These are phyloP conservation scores for Sminthurinus aureus DNA, from an alignment of 2,888 invertebrate genomes.

Conservation along the genomic window DNA sequence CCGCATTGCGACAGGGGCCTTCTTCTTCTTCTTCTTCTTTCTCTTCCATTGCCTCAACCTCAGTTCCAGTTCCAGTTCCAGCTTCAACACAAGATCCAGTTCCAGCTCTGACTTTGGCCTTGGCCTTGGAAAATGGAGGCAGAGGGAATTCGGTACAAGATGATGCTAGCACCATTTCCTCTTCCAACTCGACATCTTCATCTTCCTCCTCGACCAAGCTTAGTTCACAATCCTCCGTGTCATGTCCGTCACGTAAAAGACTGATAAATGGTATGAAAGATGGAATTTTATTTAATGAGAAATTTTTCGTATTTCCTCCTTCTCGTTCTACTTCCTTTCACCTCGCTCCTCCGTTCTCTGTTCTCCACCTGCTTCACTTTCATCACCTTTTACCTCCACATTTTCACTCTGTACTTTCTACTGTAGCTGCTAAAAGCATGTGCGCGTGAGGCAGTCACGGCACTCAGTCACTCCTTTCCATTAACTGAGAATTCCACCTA, in stretches of 20 bases:
- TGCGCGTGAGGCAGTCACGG: neutral
- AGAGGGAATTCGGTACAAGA: slow-evolving; percentile 54
- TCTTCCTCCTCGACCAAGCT: slow-evolving; percentile 13
- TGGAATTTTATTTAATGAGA: slow-evolving; percentile 28
- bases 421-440: neutral
- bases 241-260: slow-evolving; percentile 53
- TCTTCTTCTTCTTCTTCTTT: neutral
- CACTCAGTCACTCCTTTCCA: too few species aligned
- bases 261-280: slow-evolving; percentile 51
- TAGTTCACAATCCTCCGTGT: slow-evolving; percentile 10
- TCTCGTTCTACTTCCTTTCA: too few species aligned
- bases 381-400: neutral
- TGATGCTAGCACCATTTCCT: slow-evolving; percentile 48
- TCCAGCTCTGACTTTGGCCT: too few species aligned
- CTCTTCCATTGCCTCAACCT: too few species aligned
- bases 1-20: slow-evolving; percentile 59
- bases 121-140: slow-evolving; percentile 49
- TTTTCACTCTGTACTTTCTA: neutral
- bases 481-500: too few species aligned
- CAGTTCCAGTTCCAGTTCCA: too few species aligned
- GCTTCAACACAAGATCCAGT: too few species aligned
- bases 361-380: neutral
- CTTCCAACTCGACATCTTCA: slow-evolving; percentile 25
- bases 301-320: slow-evolving; percentile 16
- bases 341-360: neutral